A percentile compares a stretch with the other conserved stretches of the same genome.
Evolutionary conservation across 2,113 vertebrate species (phyloP).

Genomic region (Phyllopteryx taeniolatus): DNA sequence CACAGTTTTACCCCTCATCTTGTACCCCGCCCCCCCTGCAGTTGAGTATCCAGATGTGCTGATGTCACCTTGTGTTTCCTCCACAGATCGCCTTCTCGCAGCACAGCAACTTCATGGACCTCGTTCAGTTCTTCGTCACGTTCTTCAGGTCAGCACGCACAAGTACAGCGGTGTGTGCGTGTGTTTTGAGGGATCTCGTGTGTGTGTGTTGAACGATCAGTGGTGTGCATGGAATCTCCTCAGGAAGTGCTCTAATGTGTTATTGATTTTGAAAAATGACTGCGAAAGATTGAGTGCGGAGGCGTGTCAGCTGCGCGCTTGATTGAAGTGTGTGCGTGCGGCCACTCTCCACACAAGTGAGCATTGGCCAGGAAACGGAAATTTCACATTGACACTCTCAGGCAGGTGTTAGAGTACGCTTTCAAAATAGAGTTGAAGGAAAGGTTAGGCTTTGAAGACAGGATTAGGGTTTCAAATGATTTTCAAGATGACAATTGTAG

Average conservation of each 20-base stretch:
- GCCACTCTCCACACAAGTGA: not conserved
- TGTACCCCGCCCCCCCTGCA: not conserved
- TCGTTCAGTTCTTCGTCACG: constrained; percentile 99
- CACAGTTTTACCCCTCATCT: too few species aligned
- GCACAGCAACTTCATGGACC: constrained; percentile 99
- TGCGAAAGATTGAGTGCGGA: constrained; percentile 21
- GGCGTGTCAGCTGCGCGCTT: constrained; percentile 22
- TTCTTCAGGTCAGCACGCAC: constrained; percentile 90
- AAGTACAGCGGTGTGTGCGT: not conserved
- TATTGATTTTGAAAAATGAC: constrained; percentile 57
- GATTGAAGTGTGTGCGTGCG: constrained; percentile 12
- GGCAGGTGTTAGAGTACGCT: not conserved
- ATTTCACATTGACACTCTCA: not conserved
- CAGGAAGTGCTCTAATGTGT: constrained; percentile 58
- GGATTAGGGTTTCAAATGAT: too few species aligned
- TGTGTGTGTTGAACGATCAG: constrained; percentile 33
- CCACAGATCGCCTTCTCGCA: constrained; percentile 96
- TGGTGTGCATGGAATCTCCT: constrained; percentile 21
- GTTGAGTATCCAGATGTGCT: not conserved
- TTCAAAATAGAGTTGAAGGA: not conserved
- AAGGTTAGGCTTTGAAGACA: too few species aligned
- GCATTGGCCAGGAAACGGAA: not conserved
- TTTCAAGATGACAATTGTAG: too few species aligned
- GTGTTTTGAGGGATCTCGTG: not conserved
- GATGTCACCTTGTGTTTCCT: constrained; percentile 12